Base-by-base conservation (phyloP, 2,113 vertebrate species). In the Sapayoa aenigma region DNA sequence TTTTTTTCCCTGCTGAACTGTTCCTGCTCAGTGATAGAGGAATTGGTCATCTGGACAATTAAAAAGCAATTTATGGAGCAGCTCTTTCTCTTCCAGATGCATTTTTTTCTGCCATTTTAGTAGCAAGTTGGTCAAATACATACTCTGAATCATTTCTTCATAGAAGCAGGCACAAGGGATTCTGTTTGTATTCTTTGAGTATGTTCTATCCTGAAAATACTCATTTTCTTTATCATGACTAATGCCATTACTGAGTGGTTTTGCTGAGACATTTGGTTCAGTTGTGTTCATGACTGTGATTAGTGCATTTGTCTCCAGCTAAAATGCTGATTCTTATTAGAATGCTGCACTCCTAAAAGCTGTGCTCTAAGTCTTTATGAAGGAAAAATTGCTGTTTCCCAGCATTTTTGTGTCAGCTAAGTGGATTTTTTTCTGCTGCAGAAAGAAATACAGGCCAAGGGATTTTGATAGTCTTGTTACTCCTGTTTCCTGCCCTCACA, bases 261-360 rank as follows among this genome's bases (percentile, higher is more conserved):
- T 94, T 96, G 94, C 88, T 93, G 90, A 96, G 94, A 39, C 73
- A 67, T 77, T 92, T 84, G 72, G 73, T 92, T 96, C 90, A 89
- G 85, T 59, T 81, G 68, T 84, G 84, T 89, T 89, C 79, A 68
- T 81, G 82, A 66, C 86, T 0, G 0, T 92, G 92, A 92, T 96
- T 90, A 96, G 76, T 79, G 92, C 73, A 58, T 96, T 96, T 96
- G 76, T 96, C 86, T 96, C 65, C 44, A 79, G 90, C 49, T 90
- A 90, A 96, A 96, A 92, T 87, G 96, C 88, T 96, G 95, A 94
- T 93, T 89, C 83, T 87, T 84, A 33, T 89, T 92, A 93, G 77
- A 92, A 69, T 72, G 52, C 68, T 84, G 68, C 31, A 39, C 52
- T 78, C 41, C 58, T 39, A 63, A 88, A 76, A 90, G 72, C 93